These are phyloP conservation scores for Geopemphigus sp. DNA, from an alignment of 1,140 invertebrate genomes.

Conservation along the genomic window DNA sequence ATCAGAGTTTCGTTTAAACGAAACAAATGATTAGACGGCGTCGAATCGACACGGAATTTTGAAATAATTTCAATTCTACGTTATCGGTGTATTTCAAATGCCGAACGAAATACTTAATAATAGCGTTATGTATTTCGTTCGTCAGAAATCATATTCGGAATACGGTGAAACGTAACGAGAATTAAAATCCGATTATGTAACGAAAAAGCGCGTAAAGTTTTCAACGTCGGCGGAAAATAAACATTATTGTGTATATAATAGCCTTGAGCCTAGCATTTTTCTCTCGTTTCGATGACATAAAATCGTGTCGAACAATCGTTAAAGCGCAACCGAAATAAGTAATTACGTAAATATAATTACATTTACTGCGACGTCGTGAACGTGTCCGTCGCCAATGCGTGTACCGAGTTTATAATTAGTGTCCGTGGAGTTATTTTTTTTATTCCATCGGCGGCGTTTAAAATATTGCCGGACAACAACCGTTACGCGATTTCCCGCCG, in stretches of 20 bases:
- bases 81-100: no score
- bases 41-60: no score
- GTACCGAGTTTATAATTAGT: not conserved
- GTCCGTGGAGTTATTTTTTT: not conserved
- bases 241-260: not conserved
- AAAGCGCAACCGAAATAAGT: not conserved
- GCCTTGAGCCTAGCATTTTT: not conserved
- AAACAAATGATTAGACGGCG: no score
- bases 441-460: not conserved
- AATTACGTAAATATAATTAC: not conserved
- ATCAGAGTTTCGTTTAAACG: no score
- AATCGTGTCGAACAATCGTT: conserved; percentile 32
- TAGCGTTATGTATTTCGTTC: no score
- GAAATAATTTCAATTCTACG: no score
- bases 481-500: not conserved
- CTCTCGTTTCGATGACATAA: not conserved
- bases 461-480: not conserved
- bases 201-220: no score
- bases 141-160: no score
- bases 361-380: not conserved
- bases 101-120: no score
- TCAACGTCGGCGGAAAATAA: not conserved
- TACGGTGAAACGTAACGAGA: no score
- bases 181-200: not conserved
- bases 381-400: not conserved